Evolutionary conservation across 2,113 vertebrate genomes (phyloP).

Genomic region (Potamarius usumacintae): DNA sequence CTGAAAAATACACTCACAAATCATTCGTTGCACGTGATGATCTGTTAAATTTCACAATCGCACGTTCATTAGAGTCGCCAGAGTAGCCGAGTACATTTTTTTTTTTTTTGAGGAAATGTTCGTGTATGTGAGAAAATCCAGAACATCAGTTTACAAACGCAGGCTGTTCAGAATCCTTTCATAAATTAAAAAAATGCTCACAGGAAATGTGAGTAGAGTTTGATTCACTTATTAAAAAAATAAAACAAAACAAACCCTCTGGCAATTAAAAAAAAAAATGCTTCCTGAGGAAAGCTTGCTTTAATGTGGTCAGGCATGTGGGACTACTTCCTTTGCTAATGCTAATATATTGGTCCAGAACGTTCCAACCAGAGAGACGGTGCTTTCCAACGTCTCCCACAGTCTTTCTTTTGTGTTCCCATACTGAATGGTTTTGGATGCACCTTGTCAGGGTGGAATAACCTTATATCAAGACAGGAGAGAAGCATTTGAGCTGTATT

Average conservation of each 20-base stretch:
- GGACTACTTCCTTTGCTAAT: slow-evolving; percentile 48
- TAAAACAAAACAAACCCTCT: background rate
- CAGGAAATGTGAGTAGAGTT: slow-evolving; percentile 7
- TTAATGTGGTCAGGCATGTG: slow-evolving; percentile 39
- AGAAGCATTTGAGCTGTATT: slow-evolving; percentile 26
- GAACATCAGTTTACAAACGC: background rate
- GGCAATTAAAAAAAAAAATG: background rate
- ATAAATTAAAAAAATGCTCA: background rate
- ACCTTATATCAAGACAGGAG: slow-evolving; percentile 57
- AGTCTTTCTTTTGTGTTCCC: slow-evolving; percentile 61
- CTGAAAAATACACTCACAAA: slow-evolving; percentile 24
- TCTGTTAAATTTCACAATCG: slow-evolving; percentile 4
- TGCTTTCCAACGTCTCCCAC: slow-evolving; percentile 45
- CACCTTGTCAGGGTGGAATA: slow-evolving; percentile 62
- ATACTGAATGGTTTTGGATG: slow-evolving; percentile 63
- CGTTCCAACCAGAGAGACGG: slow-evolving; percentile 49
- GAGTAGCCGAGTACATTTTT: background rate
- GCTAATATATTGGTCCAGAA: slow-evolving; percentile 40
- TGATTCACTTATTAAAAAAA: background rate
- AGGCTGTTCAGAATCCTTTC: background rate
- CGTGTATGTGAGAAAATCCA: slow-evolving; percentile 11
- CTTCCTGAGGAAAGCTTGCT: background rate
- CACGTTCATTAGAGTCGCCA: background rate
- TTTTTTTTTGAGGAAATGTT: background rate
- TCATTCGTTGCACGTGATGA: background rate